phyloP scores from a whole-genome alignment of 64 coral and sea anemone species.

The Hydrozoanthus tunicans region DNA sequence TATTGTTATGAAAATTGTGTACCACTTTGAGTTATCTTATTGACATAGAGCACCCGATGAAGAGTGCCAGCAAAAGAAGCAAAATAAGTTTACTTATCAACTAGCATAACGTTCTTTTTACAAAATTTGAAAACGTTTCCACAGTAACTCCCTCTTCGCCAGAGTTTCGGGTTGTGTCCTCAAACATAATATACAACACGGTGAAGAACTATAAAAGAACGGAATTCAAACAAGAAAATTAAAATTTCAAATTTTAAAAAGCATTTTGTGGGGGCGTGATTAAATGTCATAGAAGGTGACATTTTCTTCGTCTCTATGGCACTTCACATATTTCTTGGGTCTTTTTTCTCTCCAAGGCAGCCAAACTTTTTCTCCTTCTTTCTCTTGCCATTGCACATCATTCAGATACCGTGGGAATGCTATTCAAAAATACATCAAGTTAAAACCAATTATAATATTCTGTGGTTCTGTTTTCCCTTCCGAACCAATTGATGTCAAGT shows the following conservation, averaged over 20 bases:
- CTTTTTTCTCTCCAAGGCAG: neutral
- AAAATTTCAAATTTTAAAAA: conserved; percentile 12
- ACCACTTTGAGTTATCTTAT: conserved; percentile 45
- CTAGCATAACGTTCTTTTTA: neutral
- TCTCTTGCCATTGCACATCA: neutral
- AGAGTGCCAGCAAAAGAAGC: neutral
- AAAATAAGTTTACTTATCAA: neutral
- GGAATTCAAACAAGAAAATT: neutral
- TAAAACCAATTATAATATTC: conserved; percentile 7
- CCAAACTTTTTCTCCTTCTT: neutral
- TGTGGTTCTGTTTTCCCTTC: neutral
- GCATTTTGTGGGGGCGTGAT: conserved; percentile 41
- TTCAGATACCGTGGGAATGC: neutral
- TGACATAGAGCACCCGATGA: neutral
- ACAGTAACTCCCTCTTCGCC: neutral
- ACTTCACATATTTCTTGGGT: neutral
- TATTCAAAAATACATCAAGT: conserved; percentile 8
- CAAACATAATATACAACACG: neutral
- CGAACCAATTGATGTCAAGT: neutral
- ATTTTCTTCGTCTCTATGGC: neutral
- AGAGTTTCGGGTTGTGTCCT: too few species aligned
- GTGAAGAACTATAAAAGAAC: neutral
- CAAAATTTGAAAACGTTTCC: neutral
- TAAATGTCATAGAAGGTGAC: conserved; percentile 14
- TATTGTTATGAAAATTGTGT: conserved; percentile 60